Evolutionary conservation across 2,888 invertebrate species (phyloP), one percentile per base, ranked within the genome.

Genomic region (Rhagonycha fulva): DNA sequence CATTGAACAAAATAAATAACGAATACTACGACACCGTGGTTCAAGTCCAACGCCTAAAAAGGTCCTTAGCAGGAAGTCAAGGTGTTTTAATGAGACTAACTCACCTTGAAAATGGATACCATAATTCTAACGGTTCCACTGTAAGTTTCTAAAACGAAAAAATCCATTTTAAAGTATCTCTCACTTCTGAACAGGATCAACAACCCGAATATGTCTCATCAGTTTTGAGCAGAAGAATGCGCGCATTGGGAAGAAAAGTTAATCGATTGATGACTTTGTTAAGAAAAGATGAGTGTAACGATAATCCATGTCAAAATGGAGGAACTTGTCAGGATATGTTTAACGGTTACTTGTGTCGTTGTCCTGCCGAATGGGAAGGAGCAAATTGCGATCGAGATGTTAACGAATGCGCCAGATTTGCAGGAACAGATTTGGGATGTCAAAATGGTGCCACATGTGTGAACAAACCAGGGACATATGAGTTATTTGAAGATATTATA

Each of bases 401-500:
- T 0, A 94, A 98, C 84, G 98, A 98, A 88, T 98, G 98, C 86
- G 89, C 90, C 0, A 90, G 91, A 82, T 95, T 93, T 83, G 90
- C 91, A 9, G 96, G 96, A 30, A 97, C 97, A 0, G 96, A 95
- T 85, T 89, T 96, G 63, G 97, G 97, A 2, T 98, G 98, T 86
- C 97, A 98, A 88, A 96, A 98, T 88, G 95, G 95, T 12, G 97
- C 94, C 0, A 93, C 93, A 3, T 98, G 98, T 84, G 87, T 92
- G 19, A 97, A 98, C 86, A 91, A 90, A 75, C 92, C 91, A 2
- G 98, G 98, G 72, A 90, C 93, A 12, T 98, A 95, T 86, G 92
- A 92, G 92, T 95, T 87, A 86, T 84, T 82, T 78, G 19, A 3
- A 0, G 10, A 60, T 26, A 60, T 19, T 71, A 76, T 19, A 12